Base-by-base conservation (phyloP, 2,113 vertebrate genomes). In the Phoxinus phoxinus region DNA sequence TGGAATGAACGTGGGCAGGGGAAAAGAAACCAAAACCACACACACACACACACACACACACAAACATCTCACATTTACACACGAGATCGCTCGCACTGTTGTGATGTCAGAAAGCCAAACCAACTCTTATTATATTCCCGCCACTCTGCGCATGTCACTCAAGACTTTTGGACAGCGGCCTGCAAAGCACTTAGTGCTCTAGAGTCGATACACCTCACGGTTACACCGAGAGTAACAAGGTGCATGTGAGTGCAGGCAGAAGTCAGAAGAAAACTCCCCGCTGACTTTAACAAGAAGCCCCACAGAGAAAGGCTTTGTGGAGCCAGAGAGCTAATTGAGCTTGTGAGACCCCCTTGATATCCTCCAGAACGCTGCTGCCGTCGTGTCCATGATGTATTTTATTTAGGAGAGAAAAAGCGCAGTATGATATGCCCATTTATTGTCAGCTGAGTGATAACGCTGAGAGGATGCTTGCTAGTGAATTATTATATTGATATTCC, bases 251-350 rank as follows among this genome's bases (percentile, higher is more conserved):
- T 84, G 84, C 75, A 86, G 83, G 86, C 81, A 84, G 53, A 86
- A 84, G 76, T 69, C 86, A 65, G 69, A 63, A 87, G 79, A 85
- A 41, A 44, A 61, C 83, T 85, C 83, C 85, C 88, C 6, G 79
- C 83, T 87, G 88, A 87, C 85, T 89, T 89, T 89, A 87, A 88
- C 81, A 84, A 89, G 83, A 84, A 77, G 51, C 61, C 88, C 75
- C 65, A 78, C 46, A 73, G 78, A 86, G 79, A 72, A 17, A 56
- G 32, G 35, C 63, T 86, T 85, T 85, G 78, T 84, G 69, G 15
- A 25, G 48, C 71, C 13, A 3, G 41, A 13, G 85, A 58, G 87
- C 81, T 87, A 84, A 83, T 87, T 85, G 63, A 73, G 88, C 27
- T 85, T 86, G 76, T 81, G 69, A 81, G 87, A 86, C 65, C 44